Evolutionary conservation across 2,113 vertebrate genomes (phyloP), one percentile per base, ranked within the genome.

Genomic region (Melanerpes formicivorus): DNA sequence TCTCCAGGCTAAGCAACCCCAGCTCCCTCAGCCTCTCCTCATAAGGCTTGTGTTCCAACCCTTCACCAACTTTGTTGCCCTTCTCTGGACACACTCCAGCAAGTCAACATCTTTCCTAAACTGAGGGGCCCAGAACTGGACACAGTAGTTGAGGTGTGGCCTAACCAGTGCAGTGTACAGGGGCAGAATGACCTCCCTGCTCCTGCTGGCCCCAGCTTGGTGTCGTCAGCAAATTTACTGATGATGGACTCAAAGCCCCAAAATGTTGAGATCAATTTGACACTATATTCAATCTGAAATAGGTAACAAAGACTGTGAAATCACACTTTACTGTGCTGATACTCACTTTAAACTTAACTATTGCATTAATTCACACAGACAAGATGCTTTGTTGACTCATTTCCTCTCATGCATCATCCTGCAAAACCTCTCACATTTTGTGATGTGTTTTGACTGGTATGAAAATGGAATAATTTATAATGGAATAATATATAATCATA

Each of bases 321-420:
- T n/a, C 16, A 44, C 13, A 12, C 5, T 70, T 92, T 44, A 29
- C 16, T 30, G 17, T 62, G 59, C 63, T 50, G 21, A 21, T 71
- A 34, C 6, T 86, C 21, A 29, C n/a, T 86, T 91, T 69, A 71
- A 88, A 50, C 21, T 54, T 72, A 70, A 50, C n/a, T 75, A 62
- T 84, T 64, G 5, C 50, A 80, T 90, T 92, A 74, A 90, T 84
- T 37, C 72, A 32, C 50, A 72, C 18, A 75, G 84, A 65, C 26
- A 85, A 73, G 80, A 79, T 64, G 0, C 30, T 94, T 93, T 90
- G 26, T 80, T 87, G 82, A 69, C 80, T 95, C 70, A 65, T 93
- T 96, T 96, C 44, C 55, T 90, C 29, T n/a, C n/a, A 65, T 87
- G 67, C 30, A 85, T 67, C 54, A 54, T 73, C 90, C 92, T 73